phyloP scores from a whole-genome alignment of 2,797 vertebrate species.

The Anableps anableps region DNA sequence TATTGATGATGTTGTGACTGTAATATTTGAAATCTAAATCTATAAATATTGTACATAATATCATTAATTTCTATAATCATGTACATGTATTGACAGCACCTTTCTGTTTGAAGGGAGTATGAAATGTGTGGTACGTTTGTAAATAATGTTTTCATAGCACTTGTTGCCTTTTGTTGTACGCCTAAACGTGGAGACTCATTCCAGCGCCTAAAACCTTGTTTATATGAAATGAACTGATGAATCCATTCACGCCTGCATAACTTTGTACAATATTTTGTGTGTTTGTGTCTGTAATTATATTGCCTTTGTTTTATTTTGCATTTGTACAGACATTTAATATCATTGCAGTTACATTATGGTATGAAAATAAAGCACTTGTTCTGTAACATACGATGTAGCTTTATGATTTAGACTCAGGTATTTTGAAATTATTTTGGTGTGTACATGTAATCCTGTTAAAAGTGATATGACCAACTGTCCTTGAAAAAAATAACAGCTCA shows the following conservation, averaged over 20 bases:
- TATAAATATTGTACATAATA: conserved; percentile 89
- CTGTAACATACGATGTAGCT: conserved; percentile 68
- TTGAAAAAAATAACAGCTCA: conserved; percentile 61
- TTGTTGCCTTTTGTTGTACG: conserved; percentile 87
- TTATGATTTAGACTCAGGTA: conserved; percentile 14
- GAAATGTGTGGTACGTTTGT: conserved; percentile 90
- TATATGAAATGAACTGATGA: conserved; percentile 88
- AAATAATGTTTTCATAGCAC: conserved; percentile 88
- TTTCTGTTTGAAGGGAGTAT: conserved; percentile 93
- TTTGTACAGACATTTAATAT: conserved; percentile 99
- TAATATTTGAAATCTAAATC: conserved; percentile 82
- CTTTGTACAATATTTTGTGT: conserved; percentile 89
- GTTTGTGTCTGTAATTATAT: conserved; percentile 88
- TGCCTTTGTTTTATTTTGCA: conserved; percentile 82
- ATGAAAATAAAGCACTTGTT: conserved; percentile 99
- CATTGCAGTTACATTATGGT: conserved; percentile 93
- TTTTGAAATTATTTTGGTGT: background rate
- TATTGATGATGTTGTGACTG: conserved; percentile 76
- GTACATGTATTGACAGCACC: conserved; percentile 96
- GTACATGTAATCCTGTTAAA: background rate
- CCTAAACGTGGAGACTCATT: conserved; percentile 86
- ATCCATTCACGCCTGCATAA: conserved; percentile 87
- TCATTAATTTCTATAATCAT: conserved; percentile 89
- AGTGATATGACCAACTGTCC: conserved; percentile 25
- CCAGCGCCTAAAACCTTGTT: conserved; percentile 87